phyloP scores from a whole-genome alignment of 2,113 vertebrate genomes.

The Apodemus speciosus region DNA sequence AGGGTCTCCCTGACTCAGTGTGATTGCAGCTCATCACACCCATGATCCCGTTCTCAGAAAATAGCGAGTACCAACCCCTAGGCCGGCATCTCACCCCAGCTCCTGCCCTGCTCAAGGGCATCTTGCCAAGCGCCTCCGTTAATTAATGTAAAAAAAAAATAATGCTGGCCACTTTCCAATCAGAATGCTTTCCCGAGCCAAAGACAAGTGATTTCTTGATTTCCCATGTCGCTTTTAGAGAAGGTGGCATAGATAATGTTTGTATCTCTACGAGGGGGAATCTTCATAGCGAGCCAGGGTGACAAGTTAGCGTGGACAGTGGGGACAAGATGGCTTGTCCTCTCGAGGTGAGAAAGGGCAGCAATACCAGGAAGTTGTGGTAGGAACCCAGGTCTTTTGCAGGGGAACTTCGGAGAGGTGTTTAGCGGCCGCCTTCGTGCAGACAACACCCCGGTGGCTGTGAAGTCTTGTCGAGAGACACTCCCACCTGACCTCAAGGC shows the following conservation, averaged over 20 bases:
- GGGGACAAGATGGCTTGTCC: background rate
- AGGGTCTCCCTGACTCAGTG: background rate
- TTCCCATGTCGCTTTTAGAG: background rate
- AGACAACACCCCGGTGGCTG: constrained; percentile 92
- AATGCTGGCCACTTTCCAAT: background rate
- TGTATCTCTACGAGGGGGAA: background rate
- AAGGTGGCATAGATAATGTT: background rate
- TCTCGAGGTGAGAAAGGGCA: background rate
- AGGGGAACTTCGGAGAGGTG: constrained; percentile 99
- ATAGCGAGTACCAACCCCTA: background rate
- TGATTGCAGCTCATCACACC: background rate
- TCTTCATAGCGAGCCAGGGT: background rate
- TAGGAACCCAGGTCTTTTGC: constrained; percentile 45
- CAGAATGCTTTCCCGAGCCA: background rate
- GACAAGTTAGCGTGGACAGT: too few species aligned
- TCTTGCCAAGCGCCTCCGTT: fast-evolving
- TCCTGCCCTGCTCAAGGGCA: background rate
- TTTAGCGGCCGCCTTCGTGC: constrained; percentile 91
- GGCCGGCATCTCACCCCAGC: too few species aligned
- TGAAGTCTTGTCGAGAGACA: constrained; percentile 96
- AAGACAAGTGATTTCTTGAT: background rate
- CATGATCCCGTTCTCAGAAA: background rate
- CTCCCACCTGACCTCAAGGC: constrained; percentile 93
- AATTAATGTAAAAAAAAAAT: background rate
- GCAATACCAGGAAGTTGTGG: background rate